Base-by-base conservation (phyloP, 2,888 invertebrate species). In the Teinopalpus imperialis region DNA sequence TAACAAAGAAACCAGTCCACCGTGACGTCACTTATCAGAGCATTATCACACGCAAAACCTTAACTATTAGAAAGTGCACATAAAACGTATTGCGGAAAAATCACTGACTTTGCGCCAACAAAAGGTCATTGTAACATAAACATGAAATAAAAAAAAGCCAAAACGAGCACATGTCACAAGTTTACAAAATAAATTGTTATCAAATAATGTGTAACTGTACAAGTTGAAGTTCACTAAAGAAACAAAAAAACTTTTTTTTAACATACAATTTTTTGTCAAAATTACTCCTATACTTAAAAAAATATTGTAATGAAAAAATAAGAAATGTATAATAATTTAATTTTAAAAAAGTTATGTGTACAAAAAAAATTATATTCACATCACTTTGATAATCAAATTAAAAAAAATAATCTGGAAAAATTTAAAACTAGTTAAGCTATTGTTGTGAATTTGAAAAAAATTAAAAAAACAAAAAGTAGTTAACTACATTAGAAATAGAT, bases 21-120 rank as follows among this genome's bases (percentile, higher is more conserved):
- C 49, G 58, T 67, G 72, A 76, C 70, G 58, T 67, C 74, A 77
- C 69, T 62, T 61, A 54, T 63, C 53, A 54, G 39, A 14, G 18
- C 46, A 39, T 53, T 62, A 63, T 63, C 64, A 64, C 62, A 59
- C 57, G 51, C 49, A 53, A 37, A 50, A 53, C 51, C 52, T 56
- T 55, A 49, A 44, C 45, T 49, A 49, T 43, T 42, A 34, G 46
- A 41, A 46, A 48, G 34, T 41, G 14, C 36, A 40, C 27, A 35
- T 1, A 5, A 32, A 24, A 32, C 7, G 9, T 31, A 31, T 18
- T 43, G 43, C 39, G 20, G 18, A 31, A 34, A 46, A 40, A 31
- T 43, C 47, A 47, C 43, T 36, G 40, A 40, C 36, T 40, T 13
- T 26, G 27, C 23, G 8, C 6, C 18, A 20, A 35, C 23, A 23